Evolutionary conservation across 2,797 vertebrate species (phyloP).

Genomic region (Pristis pectinata): DNA sequence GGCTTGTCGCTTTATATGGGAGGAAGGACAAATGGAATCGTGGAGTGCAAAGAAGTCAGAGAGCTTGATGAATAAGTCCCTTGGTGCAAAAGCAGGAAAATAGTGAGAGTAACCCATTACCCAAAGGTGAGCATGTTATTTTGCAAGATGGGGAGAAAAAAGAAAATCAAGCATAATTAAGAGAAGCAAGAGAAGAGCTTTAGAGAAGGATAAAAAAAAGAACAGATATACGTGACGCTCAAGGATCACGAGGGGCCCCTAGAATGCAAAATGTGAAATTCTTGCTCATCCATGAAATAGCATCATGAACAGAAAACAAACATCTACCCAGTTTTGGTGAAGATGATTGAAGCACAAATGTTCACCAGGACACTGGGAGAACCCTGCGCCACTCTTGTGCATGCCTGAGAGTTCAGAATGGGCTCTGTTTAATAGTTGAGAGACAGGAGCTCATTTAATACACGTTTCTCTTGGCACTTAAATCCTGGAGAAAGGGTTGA

Average conservation of each 20-base stretch:
- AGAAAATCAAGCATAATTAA: background rate
- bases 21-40: too few species aligned
- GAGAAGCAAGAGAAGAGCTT: background rate
- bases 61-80: too few species aligned
- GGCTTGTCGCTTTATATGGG: too few species aligned
- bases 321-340: background rate
- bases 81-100: too few species aligned
- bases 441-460: background rate
- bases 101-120: background rate
- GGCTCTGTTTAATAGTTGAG: background rate
- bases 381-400: background rate
- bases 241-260: background rate
- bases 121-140: background rate
- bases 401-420: background rate
- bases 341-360: background rate
- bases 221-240: background rate
- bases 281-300: background rate
- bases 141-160: background rate
- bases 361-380: background rate
- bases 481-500: background rate
- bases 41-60: too few species aligned
- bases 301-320: background rate
- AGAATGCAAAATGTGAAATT: background rate
- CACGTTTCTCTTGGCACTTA: background rate
- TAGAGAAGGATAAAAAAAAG: background rate